Evolutionary conservation across 2,888 invertebrate genomes (phyloP), one percentile per base, ranked within the genome.

Genomic region (Orchesellides sinensis): DNA sequence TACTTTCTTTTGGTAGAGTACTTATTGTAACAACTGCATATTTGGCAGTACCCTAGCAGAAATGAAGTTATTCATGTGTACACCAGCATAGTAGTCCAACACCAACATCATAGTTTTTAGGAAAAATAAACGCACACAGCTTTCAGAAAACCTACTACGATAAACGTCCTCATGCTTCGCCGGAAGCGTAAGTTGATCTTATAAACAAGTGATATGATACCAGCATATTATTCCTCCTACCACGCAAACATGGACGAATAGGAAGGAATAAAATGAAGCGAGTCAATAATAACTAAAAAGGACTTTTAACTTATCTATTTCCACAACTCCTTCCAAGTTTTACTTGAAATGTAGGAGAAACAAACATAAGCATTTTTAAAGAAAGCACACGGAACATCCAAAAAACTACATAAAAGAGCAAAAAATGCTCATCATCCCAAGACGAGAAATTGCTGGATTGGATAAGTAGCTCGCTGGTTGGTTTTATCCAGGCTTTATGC

Each of bases 391-490:
- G 17, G 27, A 49, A 45, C 27, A 35, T 32, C 17, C 32, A 21
- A n/a, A 32, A 17, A 21, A 35, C 12, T 59, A 12, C 21, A 49
- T 27, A 27, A 12, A 29, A 23, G 35, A 25, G 35, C 19, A 29
- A 49, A 59, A 23, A n/a, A n/a, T n/a, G n/a, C n/a, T n/a, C n/a
- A n/a, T n/a, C n/a, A n/a, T n/a, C n/a, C n/a, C n/a, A n/a, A 61
- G 47, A 68, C 25, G 61, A 69, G 32, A 78, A 78, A 61, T 69
- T n/a, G n/a, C n/a, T n/a, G 61, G 32, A 78, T 78, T 59, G 78
- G 68, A 49, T 56, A 68, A 77, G 68, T 49, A 49, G 45, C 17
- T 54, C 23, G 14, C 40, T 65, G 14, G 29, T 4, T 77, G 56
- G 68, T 21, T 77, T 75, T 77, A 25, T 52, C 65, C 54, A n/a